Evolutionary conservation across 2,113 vertebrate genomes (phyloP), one percentile per base, ranked within the genome.

Genomic region (Nansenia antarctica): DNA sequence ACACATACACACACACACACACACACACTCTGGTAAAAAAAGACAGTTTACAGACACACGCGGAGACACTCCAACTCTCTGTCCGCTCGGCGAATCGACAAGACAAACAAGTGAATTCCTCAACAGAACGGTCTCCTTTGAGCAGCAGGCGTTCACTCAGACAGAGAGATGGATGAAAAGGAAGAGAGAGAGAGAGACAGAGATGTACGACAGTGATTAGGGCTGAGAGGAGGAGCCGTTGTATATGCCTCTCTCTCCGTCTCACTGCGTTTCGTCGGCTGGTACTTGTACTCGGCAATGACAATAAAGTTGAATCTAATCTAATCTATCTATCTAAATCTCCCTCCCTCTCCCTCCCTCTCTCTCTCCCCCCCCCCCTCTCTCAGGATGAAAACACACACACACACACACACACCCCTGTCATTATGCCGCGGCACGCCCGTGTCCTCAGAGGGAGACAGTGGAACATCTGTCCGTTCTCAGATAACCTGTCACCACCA

Each of bases 1-100:
- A 22, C 35, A 39, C 34, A 26, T 32, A 62, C 59, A 39, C 59
- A 39, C 59, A 26, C 59, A 62, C 29, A 24, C 31, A 37, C 59
- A 62, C 59, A 39, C 34, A 37, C 59, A 39, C 34, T 57, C 54
- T 14, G 54, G 18, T 27, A 27, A 31, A 57, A 3, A 18, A 15
- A 11, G 20, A 7, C 6, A n/a, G 5, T n/a, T n/a, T 15, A 49
- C 5, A 49, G 9, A 49, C 42, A 47, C 45, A n/a, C n/a, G 20
- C 45, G 20, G 45, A 49, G 45, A n/a, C 45, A 49, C 20, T 18
- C 39, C n/a, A 49, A 22, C 45, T 49, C 45, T n/a, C 5, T 5
- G 20, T 20, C 45, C 45, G 20, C 45, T 49, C 20, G 45, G n/a
- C n/a, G 45, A 8, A 49, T 2, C 6, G 4, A 47, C 39, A 42